Percentiles rank a stretch among this genome's conserved stretches.
Evolutionary conservation across 2,888 invertebrate genomes (phyloP).

Genomic region (Lacanobia oleracea): DNA sequence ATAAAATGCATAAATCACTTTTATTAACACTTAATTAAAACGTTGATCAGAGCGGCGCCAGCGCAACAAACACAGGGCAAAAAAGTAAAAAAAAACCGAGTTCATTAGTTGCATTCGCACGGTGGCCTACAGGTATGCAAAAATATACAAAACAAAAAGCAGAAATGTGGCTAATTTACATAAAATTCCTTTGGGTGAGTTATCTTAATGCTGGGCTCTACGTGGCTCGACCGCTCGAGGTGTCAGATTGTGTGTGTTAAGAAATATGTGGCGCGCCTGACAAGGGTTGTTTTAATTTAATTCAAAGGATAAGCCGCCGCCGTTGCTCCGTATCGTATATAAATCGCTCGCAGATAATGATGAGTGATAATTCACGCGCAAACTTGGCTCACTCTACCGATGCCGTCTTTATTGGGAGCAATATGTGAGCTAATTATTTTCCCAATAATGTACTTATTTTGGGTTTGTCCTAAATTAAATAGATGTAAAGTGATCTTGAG

Average conservation of each 20-base stretch:
- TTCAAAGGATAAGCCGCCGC: conserved; percentile 83
- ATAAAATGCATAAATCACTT: conserved; percentile 60
- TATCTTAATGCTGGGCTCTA: conserved; percentile 62
- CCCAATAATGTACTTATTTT: not conserved
- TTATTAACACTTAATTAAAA: conserved; percentile 66
- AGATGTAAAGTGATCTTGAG: not conserved
- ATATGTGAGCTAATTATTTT: conserved; percentile 30
- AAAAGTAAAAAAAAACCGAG: conserved; percentile 30
- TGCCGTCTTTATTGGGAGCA: conserved; percentile 13
- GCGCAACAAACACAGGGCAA: conserved; percentile 22
- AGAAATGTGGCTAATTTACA: conserved; percentile 82
- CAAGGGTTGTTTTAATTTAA: conserved; percentile 84
- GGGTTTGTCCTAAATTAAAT: not conserved
- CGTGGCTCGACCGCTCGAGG: conserved; percentile 60
- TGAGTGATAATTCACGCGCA: conserved; percentile 80
- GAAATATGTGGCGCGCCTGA: conserved; percentile 80
- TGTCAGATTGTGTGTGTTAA: conserved; percentile 76
- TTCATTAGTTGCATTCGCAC: conserved; percentile 77
- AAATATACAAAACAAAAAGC: conserved; percentile 73
- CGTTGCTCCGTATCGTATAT: conserved; percentile 68
- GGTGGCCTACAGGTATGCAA: conserved; percentile 73
- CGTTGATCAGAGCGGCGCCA: conserved; percentile 56
- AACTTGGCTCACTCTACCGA: conserved; percentile 28
- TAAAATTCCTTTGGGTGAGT: conserved; percentile 80
- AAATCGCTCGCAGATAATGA: conserved; percentile 82